A percentile compares a stretch with the other conserved stretches of the same genome.
phyloP scores from a whole-genome alignment of 2,797 vertebrate genomes.

The Artibeus lituratus region DNA sequence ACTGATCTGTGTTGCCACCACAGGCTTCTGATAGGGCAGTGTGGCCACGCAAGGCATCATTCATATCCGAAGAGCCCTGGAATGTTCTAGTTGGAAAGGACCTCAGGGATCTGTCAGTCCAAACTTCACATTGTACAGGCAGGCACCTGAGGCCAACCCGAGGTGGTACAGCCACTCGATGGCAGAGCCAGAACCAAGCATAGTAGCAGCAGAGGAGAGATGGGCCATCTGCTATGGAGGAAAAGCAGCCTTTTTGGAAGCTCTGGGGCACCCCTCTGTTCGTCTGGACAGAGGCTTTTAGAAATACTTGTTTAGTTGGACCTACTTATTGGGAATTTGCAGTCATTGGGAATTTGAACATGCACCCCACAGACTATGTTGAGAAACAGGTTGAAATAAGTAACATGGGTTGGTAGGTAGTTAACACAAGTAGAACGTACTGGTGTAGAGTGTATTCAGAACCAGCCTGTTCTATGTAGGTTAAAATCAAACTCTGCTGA shows the following conservation, averaged over 20 bases:
- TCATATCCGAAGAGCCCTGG: not conserved
- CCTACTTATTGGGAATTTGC: not conserved
- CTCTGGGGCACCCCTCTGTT: not conserved
- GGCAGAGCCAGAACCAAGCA: not conserved
- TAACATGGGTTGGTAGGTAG: not conserved
- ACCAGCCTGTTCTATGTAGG: not conserved
- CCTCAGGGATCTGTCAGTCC: not conserved
- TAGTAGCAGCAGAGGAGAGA: not conserved
- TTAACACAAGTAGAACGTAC: not conserved
- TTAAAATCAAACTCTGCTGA: not conserved
- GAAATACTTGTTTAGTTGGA: not conserved
- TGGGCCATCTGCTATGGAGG: not conserved
- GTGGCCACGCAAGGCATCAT: rapidly evolving
- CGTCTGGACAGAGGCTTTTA: not conserved
- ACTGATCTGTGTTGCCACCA: rapidly evolving
- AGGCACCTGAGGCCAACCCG: not conserved
- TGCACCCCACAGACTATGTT: not conserved
- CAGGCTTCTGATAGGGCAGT: not conserved
- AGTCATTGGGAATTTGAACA: not conserved
- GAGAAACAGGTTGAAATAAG: not conserved
- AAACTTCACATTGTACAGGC: not conserved
- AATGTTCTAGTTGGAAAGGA: not conserved
- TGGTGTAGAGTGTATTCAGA: not conserved
- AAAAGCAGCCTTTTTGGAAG: not conserved
- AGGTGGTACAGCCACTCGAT: not conserved